A percentile compares a stretch with the other conserved stretches of the same genome.
These are phyloP conservation scores for Acleris literana DNA, from an alignment of 2,888 invertebrate species.

Conservation along the genomic window DNA sequence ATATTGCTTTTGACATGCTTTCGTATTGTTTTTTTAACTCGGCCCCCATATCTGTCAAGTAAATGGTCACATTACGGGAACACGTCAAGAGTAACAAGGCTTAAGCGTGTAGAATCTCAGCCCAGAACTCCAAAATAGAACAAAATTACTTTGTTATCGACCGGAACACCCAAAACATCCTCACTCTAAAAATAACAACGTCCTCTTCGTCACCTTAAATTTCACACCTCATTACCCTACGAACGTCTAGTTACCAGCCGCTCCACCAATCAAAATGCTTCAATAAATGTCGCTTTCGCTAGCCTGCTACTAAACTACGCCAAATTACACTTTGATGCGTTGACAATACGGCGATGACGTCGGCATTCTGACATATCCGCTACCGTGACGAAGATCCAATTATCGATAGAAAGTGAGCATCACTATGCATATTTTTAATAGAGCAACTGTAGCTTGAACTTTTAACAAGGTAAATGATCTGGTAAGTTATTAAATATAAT, in stretches of 20 bases:
- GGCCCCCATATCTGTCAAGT: too few relatives aligned
- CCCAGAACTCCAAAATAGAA: not conserved
- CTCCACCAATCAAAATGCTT: slow-evolving; percentile 25
- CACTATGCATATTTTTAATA: slow-evolving; percentile 35
- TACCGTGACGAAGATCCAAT: slow-evolving; percentile 39
- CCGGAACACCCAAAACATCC: not conserved
- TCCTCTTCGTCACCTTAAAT: slow-evolving; percentile 7
- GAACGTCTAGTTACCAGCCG: slow-evolving; percentile 18
- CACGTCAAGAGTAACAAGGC: not conserved
- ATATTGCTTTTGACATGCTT: too few relatives aligned
- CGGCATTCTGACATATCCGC: slow-evolving; percentile 30
- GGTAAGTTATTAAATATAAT: slow-evolving; percentile 6
- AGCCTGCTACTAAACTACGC: not conserved
- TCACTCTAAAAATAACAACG: not conserved
- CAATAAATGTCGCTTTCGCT: slow-evolving; percentile 32
- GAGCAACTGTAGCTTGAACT: not conserved
- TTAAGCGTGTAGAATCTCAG: too few relatives aligned
- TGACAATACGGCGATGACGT: slow-evolving; percentile 6
- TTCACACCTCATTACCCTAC: slow-evolving; percentile 33
- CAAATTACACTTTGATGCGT: not conserved
- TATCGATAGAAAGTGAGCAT: slow-evolving; percentile 41
- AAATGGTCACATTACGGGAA: not conserved
- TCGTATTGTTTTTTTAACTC: too few relatives aligned
- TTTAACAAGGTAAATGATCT: slow-evolving; percentile 9
- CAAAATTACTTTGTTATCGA: not conserved